Conservation (phyloP, 2,113 vertebrate genomes). For the Pardalotus punctatus region DNA sequence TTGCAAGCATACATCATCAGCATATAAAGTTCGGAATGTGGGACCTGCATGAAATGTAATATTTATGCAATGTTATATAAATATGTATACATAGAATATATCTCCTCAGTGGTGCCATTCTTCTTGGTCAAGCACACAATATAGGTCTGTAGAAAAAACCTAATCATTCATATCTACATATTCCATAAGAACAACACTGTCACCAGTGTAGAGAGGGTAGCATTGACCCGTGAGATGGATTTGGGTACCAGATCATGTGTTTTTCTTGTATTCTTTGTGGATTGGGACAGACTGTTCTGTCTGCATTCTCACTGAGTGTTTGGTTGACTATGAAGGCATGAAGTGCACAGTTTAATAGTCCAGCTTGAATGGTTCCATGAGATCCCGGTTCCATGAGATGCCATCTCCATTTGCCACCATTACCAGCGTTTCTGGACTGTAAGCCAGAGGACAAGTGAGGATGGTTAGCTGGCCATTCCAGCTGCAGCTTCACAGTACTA, state of each 20-base stretch:
- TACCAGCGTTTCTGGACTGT: neutral
- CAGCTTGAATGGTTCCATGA: neutral
- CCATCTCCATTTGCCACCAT: neutral
- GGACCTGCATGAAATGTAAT: neutral
- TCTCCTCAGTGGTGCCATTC: neutral
- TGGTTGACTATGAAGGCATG: neutral
- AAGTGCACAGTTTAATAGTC: neutral
- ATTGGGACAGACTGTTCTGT: neutral
- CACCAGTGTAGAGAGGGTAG: neutral
- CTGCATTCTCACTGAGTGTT: rapidly evolving
- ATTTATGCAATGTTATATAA: neutral
- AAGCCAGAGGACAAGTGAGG: neutral
- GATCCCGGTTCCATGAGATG: too few species aligned
- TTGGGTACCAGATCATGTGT: rapidly evolving
- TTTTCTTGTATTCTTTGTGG: neutral
- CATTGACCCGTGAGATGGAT: neutral
- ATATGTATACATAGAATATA: neutral
- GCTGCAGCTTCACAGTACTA: neutral
- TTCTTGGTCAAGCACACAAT: neutral
- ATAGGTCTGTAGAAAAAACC: neutral
- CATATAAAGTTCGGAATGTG: neutral
- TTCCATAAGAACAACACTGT: neutral
- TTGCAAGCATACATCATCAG: neutral
- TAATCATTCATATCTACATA: neutral
- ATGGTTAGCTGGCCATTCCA: neutral